Base-by-base conservation (phyloP, 2,797 vertebrate species). In the Microchirus variegatus region DNA sequence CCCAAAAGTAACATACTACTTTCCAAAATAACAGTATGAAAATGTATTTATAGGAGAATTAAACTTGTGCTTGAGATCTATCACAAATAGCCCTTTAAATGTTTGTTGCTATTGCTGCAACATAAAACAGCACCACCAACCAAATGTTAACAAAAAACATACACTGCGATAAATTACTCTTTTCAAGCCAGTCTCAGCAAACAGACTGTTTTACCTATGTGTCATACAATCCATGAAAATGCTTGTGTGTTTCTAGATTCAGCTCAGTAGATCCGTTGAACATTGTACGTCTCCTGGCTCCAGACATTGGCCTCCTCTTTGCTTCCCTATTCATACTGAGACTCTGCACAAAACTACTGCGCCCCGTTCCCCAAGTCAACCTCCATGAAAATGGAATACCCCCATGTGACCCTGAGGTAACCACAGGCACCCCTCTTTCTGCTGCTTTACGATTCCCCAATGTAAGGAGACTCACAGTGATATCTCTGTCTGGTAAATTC, bases 211-310 rank as follows among this genome's bases (percentile, higher is more conserved):
- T 19, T 37, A n/a, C 4, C 5, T 55, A 13, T n/a, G 10, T 47
- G 14, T 2, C n/a, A 18, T 19, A 18, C 57, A 71, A 64, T 3
- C 1, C 14, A 9, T 38, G 15, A n/a, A 26, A 14, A 37, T 53
- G 15, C 16, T 5, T 42, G 5, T 66, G 18, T 69, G 14, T 73
- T 57, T 67, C 42, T 78, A 95, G 95, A 74, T 92, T 95, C 80
- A 93, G 85, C 55, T 65, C 52, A 0, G 91, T 92, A 1, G 73
- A 90, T 53, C 13, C 79, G 16, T 89, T 87, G 22, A 92, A 92
- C 60, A 64, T 91, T 12, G 67, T 92, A 12, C 91, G 91, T 2
- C 88, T 93, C 60, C 60, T 93, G 64, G 87, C 88, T 10, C 94
- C 93, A 2, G 93, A 95, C 26, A 1, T 90, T 0, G 70, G 85